A percentile compares a stretch with the other conserved stretches of the same genome.
phyloP scores from a whole-genome alignment of 2,113 vertebrate species.

The Nerophis lumbriciformis region DNA sequence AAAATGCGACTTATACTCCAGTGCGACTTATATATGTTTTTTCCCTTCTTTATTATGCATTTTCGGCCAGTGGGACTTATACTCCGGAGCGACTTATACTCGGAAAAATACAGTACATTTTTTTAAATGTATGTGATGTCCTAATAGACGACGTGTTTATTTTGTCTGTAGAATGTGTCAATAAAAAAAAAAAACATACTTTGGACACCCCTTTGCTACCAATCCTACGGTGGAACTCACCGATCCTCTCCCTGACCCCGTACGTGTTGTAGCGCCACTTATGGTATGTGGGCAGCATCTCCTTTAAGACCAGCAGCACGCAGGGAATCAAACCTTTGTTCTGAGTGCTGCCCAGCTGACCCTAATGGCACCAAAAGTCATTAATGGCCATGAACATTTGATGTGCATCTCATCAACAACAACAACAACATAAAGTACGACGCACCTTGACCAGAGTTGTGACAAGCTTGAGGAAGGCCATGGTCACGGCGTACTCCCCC shows the following conservation, averaged over 20 bases:
- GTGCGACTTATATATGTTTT: too few relatives aligned
- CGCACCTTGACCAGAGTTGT: conserved; percentile 90
- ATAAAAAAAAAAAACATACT: too few relatives aligned
- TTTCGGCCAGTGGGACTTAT: too few relatives aligned
- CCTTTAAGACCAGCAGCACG: conserved; percentile 91
- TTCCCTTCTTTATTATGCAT: too few relatives aligned
- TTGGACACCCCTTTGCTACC: too few relatives aligned
- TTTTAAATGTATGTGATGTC: too few relatives aligned
- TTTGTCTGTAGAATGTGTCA: too few relatives aligned
- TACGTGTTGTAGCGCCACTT: conserved; percentile 95
- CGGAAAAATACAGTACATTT: too few relatives aligned
- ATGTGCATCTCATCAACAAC: not conserved
- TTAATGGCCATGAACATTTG: not conserved
- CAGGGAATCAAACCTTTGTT: conserved; percentile 92
- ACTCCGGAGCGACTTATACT: too few relatives aligned
- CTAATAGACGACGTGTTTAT: too few relatives aligned
- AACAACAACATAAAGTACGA: not conserved
- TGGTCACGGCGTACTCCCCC: conserved; percentile 89
- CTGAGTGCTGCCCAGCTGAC: conserved; percentile 93
- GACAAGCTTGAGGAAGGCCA: conserved; percentile 88
- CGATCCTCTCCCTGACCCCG: conserved; percentile 88
- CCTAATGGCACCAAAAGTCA: conserved; percentile 61
- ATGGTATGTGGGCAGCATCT: conserved; percentile 96
- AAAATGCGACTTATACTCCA: too few relatives aligned
- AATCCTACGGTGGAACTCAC: conserved; percentile 58